Base-by-base conservation (phyloP, 2,797 vertebrate genomes). In the Lepidocolaptes lacrymiger region DNA sequence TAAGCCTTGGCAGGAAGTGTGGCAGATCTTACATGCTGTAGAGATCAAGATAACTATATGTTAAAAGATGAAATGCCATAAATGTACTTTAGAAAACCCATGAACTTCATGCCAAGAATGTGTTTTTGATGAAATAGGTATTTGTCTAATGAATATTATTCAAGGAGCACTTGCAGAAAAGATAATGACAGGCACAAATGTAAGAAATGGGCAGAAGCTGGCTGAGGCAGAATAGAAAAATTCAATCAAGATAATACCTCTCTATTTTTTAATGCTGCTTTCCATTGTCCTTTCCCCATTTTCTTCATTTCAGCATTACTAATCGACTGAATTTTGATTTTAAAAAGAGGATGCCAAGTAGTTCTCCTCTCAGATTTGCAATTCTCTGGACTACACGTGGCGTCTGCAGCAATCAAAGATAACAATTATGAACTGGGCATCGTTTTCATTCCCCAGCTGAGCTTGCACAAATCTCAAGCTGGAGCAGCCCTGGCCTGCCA, bases 221-320 rank as follows among this genome's bases (percentile, higher is more conserved):
- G 24, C 49, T 80, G 54, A 92, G 61, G 85, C 28, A 88, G 37
- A 87, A 87, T 2, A 87, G 41, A 93, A 96, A 87, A 95, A 83
- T 64, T 91, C n/a, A 69, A 41, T 88, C 51, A 76, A 67, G 84
- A 67, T 66, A 55, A 52, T 83, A 94, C 85, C 36, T 93, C 75
- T 76, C 67, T 85, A 3, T 64, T 80, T 89, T 72, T 89, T 85
- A 89, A 46, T 59, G 51, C n/a, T 81, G 54, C 15, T 61, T 73
- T 84, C 41, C 44, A 69, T 46, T 73, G 41, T 73, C 37, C 46
- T 17, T 22, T 61, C 89, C 48, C 39, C 26, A 59, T 78, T 86
- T 79, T 75, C 68, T 81, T 95, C 51, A 72, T 66, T 93, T 77
- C 78, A 88, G 37, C 66, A 46, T 66, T 62, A 72, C 12, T 72